A percentile compares a stretch with the other conserved stretches of the same genome.
These are phyloP conservation scores for Selenia dentaria DNA, from an alignment of 2,888 invertebrate species.

Conservation along the genomic window DNA sequence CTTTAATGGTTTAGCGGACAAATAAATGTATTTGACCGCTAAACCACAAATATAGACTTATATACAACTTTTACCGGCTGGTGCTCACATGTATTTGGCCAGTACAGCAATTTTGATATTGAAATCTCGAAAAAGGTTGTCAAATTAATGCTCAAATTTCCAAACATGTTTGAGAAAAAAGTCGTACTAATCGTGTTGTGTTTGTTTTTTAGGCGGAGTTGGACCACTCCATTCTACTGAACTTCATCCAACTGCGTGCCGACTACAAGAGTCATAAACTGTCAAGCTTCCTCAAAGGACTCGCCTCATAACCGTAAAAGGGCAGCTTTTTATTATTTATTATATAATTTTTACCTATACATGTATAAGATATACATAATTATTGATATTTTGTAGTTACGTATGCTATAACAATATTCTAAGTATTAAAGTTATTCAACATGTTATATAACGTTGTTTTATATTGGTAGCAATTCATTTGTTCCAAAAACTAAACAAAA, in stretches of 20 bases:
- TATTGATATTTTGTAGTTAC: conserved; percentile 8
- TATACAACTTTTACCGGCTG: too few relatives aligned
- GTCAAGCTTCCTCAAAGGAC: conserved; percentile 85
- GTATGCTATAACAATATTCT: conserved; percentile 29
- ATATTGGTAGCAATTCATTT: too few relatives aligned
- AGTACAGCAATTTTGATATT: too few relatives aligned
- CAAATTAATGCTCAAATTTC: too few relatives aligned
- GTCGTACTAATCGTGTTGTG: too few relatives aligned
- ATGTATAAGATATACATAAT: background rate
- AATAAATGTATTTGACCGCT: too few relatives aligned
- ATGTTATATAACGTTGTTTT: conserved; percentile 2
- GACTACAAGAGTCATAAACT: conserved; percentile 97
- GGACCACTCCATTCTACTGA: conserved; percentile 94
- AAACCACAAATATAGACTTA: too few relatives aligned
- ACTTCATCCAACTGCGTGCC: conserved; percentile 96
- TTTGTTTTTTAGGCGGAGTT: conserved; percentile 90
- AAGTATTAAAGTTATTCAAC: conserved; percentile 40
- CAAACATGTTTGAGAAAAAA: too few relatives aligned
- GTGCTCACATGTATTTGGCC: too few relatives aligned
- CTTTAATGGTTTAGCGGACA: too few relatives aligned
- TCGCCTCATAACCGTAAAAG: conserved; percentile 56
- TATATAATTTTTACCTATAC: conserved; percentile 13
- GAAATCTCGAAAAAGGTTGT: too few relatives aligned
- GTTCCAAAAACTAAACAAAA: too few relatives aligned
- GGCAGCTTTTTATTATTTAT: conserved; percentile 16